Base-by-base conservation (phyloP, 2,888 invertebrate genomes). In the Patella pellucida region DNA sequence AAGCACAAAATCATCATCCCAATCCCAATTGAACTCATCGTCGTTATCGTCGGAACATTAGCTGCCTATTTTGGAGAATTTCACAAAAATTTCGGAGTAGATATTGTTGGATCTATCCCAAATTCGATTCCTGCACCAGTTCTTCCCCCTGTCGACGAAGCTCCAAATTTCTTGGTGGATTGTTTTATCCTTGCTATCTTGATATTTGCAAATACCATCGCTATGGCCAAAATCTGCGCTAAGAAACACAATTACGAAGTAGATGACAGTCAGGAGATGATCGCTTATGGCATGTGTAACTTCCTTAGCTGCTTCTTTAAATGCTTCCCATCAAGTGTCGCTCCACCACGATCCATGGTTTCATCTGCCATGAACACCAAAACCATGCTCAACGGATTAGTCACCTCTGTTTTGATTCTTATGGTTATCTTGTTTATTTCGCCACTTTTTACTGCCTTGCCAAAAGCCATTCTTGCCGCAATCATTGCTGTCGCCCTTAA, bases 401-500 rank as follows among this genome's bases (percentile, higher is more conserved):
- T 90, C 68, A 86, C 88, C 0, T 78, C 86, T 9, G 77, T 86
- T 3, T 78, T 91, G 12, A 84, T 90, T 74, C 78, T 91, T 19
- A 77, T 89, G 4, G 83, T 90, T 27, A 85, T 89, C 52, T 76
- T 89, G 41, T 85, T 85, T 11, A 85, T 90, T 77, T 89, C 88
- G n/a, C 84, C 86, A 0, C 80, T 90, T 27, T 89, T 91, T 71
- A 80, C 80, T 23, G 83, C 87, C 5, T 82, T 91, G 2, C 90
- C 91, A 3, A 88, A 87, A 72, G 80, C 86, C 52, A 87, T 91
- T 14, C 86, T 92, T 0, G 91, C 91, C 7, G 89, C 91, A 52
- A 91, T 92, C 62, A 91, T 92, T 68, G 88, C 91, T 41, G 90
- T 91, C 4, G 87, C 91, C 12, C 83, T 92, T 69, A 90, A 92